Percentiles rank a stretch among this genome's conserved stretches.
These are phyloP conservation scores for Serripes groenlandicus DNA, from an alignment of 2,888 invertebrate genomes.

Conservation along the genomic window DNA sequence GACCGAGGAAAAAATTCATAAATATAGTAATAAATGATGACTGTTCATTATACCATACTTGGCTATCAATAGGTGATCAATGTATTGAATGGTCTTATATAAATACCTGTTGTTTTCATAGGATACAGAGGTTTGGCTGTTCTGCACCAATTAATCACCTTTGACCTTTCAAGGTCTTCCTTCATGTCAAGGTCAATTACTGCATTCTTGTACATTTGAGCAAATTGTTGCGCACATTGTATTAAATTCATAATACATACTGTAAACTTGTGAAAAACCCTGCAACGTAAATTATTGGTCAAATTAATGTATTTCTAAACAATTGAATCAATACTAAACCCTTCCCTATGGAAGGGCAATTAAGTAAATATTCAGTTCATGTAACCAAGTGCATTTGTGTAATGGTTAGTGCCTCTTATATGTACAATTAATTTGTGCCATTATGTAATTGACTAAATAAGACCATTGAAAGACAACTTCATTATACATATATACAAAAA, in stretches of 20 bases:
- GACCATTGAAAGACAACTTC: not conserved
- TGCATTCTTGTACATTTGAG: slow-evolving; percentile 54
- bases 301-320: not conserved
- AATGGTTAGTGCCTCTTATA: not conserved
- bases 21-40: too few relatives aligned
- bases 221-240: slow-evolving; percentile 60
- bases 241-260: slow-evolving; percentile 56
- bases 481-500: too few relatives aligned
- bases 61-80: too few relatives aligned
- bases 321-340: not conserved
- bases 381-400: not conserved
- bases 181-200: slow-evolving; percentile 76
- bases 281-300: slow-evolving; percentile 12
- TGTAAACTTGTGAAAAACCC: slow-evolving; percentile 46
- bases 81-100: too few relatives aligned
- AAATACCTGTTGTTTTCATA: slow-evolving; percentile 79
- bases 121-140: slow-evolving; percentile 73
- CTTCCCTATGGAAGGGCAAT: not conserved
- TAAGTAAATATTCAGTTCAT: not conserved
- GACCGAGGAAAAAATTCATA: too few relatives aligned
- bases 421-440: not conserved
- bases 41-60: too few relatives aligned
- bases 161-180: slow-evolving; percentile 73
- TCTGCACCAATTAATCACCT: slow-evolving; percentile 80
- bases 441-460: not conserved